Conservation (phyloP, 1,140 invertebrate genomes). For the Lucilia cuprina region DNA sequence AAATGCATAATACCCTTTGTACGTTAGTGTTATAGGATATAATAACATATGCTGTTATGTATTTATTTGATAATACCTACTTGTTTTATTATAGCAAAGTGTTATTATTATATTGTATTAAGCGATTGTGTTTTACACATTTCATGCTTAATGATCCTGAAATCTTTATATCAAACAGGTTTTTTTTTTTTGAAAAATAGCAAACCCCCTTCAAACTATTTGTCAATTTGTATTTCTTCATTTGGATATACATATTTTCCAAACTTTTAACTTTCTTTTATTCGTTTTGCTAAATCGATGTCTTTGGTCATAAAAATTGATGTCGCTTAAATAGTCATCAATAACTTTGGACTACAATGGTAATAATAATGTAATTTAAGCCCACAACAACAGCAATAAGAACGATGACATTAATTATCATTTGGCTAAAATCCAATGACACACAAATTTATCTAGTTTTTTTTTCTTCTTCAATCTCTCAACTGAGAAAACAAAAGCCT, state of each 20-base stretch:
- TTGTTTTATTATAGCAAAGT: too few relatives aligned
- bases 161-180: background rate
- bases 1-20: too few relatives aligned
- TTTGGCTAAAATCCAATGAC: background rate
- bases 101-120: too few relatives aligned
- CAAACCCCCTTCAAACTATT: background rate
- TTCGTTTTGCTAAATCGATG: background rate
- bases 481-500: too few relatives aligned
- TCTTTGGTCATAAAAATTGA: background rate
- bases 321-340: background rate
- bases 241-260: too few relatives aligned
- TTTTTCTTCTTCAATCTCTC: too few relatives aligned
- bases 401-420: background rate
- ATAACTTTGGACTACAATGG: background rate
- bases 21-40: too few relatives aligned
- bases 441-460: background rate
- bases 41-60: too few relatives aligned
- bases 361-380: background rate
- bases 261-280: too few relatives aligned
- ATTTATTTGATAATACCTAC: too few relatives aligned
- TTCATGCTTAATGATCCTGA: background rate
- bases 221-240: too few relatives aligned
- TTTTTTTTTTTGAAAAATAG: background rate
- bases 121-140: too few relatives aligned
- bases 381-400: background rate